Evolutionary conservation across 2,113 vertebrate genomes (phyloP), one percentile per base, ranked within the genome.

Genomic region (Lagopus muta): DNA sequence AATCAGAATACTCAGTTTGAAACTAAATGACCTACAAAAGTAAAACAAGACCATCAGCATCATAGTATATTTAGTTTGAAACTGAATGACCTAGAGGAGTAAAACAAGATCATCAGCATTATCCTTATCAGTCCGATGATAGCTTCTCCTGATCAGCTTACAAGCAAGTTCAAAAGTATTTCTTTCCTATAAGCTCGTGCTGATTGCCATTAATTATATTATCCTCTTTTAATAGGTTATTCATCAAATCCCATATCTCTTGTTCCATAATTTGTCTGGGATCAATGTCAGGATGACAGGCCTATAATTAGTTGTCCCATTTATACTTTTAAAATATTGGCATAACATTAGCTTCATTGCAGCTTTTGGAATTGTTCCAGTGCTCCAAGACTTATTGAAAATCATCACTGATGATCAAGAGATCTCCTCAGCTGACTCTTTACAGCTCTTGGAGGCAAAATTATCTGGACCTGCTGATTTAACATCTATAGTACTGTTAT

Each of bases 231-330:
- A 95, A 94, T 93, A 94, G 86, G 80, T 90, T 96, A 86, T 95
- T 96, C 61, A 95, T 92, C 86, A 93, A 94, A 96, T 94, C 88
- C 86, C 57, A 21, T 74, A 90, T 69, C 88, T 83, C 90, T 96
- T 93, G 73, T 94, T 86, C 88, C 82, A 83, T 93, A 93, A 94
- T 96, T 94, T 96, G 80, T 90, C 90, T 84, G 77, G 72, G 86
- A 96, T 96, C 95, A 96, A 95, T 96, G 95, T 96, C 92, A 95
- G 92, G 32, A 94, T 93, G 95, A 94, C 96, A 96, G 22, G 30
- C 32, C 80, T 93, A 95, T 96, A 96, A 96, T 96, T 95, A 96
- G 92, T 78, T 92, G 73, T 86, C 82, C 86, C 93, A 95, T 96
- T 95, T 96, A 90, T 90, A 95, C 90, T 95, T 94, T 83, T 95